phyloP scores from a whole-genome alignment of 2,113 vertebrate species.

The Piprites chloris region DNA sequence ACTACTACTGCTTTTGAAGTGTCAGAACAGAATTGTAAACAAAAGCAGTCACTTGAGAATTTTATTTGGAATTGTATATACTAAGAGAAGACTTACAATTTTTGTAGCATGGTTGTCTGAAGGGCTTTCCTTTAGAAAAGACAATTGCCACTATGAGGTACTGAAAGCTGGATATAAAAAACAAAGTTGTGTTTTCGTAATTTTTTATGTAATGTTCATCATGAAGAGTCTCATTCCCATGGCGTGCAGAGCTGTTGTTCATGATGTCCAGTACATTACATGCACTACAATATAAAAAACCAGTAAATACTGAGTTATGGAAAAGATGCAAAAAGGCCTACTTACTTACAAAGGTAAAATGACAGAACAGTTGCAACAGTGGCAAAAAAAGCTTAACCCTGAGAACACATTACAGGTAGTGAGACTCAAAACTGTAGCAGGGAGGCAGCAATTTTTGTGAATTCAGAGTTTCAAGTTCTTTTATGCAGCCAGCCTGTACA shows the following conservation, averaged over 20 bases:
- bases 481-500: background rate
- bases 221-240: constrained; percentile 69
- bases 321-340: background rate
- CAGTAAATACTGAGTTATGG: background rate
- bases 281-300: constrained; percentile 67
- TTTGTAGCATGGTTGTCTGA: constrained; percentile 95
- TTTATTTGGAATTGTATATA: background rate
- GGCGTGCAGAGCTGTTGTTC: constrained; percentile 52
- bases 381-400: background rate
- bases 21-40: background rate
- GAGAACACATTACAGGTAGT: background rate
- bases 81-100: constrained; percentile 81
- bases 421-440: background rate
- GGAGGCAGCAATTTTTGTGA: background rate
- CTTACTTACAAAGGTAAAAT: background rate
- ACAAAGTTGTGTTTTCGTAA: constrained; percentile 96
- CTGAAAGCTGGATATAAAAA: constrained; percentile 96
- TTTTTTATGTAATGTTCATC: constrained; percentile 88
- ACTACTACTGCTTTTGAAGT: background rate
- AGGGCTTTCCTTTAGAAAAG: constrained; percentile 98
- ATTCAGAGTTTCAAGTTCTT: background rate
- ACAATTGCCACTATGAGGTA: constrained; percentile 94
- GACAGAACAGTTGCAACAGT: background rate
- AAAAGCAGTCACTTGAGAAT: background rate
- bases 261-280: constrained; percentile 70